Evolutionary conservation across 53 echinoderm and acorn worm genomes (phyloP), one percentile per base, ranked within the genome.

Genomic region (Zoroaster sp.): DNA sequence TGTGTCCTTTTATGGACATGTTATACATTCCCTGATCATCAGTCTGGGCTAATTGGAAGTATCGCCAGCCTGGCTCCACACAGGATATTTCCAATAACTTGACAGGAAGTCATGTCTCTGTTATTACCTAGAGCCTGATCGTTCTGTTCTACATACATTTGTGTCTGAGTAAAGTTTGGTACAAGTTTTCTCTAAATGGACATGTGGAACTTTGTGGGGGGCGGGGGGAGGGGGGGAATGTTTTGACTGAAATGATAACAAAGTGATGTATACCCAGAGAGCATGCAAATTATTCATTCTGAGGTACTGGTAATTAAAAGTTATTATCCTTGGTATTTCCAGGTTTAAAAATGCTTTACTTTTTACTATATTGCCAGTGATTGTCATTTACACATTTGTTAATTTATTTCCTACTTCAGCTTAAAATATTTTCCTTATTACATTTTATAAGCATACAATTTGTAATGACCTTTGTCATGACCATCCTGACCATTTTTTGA

Each of bases 81-180:
- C 85, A 85, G 85, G 85, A 85, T 85, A 85, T 85, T 85, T 85
- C 85, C 39, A 85, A 85, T 85, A 85, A 59, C 70, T 69, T 35
- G 47, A 71, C 85, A 85, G 85, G 85, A 85, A 85, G 85, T 71
- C 20, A n/a, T 49, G 85, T 71, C 51, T 85, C 71, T 72, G 46
- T 85, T 85, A 69, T 83, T 51, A 70, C 71, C 41, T 39, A n/a
- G n/a, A 59, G 23, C 63, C 28, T 59, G 21, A 59, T 59, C 21
- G 21, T 59, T 28, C 28, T 25, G 63, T 25, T 9, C 63, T 11
- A 0, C 63, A 25, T 9, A 59, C 25, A 59, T 25, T 10, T 25
- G 63, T 25, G 63, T 59, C 25, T 25, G 63, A 59, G 63, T 59
- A 28, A 59, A 59, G 63, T 59, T 28, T 54, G 20, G 55, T 54